These are phyloP conservation scores for Oophaga sylvatica DNA, from an alignment of 2,797 vertebrate species.

Conservation along the genomic window DNA sequence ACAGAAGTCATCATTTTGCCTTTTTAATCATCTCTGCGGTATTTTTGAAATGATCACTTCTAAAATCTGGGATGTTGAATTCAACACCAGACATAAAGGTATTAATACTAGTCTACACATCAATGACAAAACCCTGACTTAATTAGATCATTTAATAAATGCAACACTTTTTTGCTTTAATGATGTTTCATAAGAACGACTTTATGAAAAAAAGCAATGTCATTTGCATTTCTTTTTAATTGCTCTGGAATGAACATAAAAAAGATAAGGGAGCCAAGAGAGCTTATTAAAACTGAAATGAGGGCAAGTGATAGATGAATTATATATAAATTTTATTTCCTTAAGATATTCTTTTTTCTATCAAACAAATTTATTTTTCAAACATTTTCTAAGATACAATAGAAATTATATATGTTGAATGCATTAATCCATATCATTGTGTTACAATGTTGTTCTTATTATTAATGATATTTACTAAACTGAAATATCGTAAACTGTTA, in stretches of 20 bases:
- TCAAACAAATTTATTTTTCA: conserved; percentile 33
- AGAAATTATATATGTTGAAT: background rate
- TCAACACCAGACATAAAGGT: conserved; percentile 29
- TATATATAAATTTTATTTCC: conserved; percentile 64
- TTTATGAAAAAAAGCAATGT: conserved; percentile 68
- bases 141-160: conserved; percentile 65
- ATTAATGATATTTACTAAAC: background rate
- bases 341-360: conserved; percentile 41
- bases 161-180: conserved; percentile 67
- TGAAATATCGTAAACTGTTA: background rate
- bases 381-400: conserved; percentile 34
- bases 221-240: conserved; percentile 78
- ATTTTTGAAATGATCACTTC: background rate
- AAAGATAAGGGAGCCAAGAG: conserved; percentile 74
- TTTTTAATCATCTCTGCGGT: background rate
- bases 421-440: background rate
- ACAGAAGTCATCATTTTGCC: conserved; percentile 5
- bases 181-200: conserved; percentile 69
- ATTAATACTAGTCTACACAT: conserved; percentile 48
- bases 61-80: conserved; percentile 21
- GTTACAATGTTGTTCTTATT: background rate
- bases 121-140: conserved; percentile 49
- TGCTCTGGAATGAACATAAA: conserved; percentile 75
- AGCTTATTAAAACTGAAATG: conserved; percentile 79
- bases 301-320: conserved; percentile 76